phyloP scores from a whole-genome alignment of 2,888 invertebrate genomes.

The Latrodectus elegans region DNA sequence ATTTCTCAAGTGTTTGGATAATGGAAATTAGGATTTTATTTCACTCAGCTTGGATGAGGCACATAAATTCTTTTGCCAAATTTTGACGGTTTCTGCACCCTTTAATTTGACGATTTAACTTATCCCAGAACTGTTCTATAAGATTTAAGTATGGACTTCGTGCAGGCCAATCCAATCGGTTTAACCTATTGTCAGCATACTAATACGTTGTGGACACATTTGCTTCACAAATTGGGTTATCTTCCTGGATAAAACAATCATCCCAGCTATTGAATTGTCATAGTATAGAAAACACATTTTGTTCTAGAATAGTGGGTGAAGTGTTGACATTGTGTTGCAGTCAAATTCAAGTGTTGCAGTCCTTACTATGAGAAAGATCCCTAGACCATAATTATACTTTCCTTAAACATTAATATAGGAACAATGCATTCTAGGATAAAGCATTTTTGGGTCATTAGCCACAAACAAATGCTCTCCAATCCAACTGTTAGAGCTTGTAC shows the following conservation, averaged over 20 bases:
- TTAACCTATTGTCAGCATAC: background rate
- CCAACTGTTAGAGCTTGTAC: no score
- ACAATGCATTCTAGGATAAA: no score
- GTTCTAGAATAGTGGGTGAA: no score
- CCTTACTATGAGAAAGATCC: no score
- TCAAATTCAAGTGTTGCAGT: no score
- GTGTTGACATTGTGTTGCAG: no score
- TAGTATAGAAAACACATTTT: no score
- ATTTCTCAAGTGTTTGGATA: no score
- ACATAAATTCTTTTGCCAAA: background rate
- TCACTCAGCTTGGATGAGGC: background rate
- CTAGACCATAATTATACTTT: no score
- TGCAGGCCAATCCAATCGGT: background rate
- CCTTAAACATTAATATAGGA: no score
- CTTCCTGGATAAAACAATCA: background rate
- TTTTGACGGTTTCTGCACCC: background rate
- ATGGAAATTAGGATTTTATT: background rate
- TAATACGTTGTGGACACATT: background rate
- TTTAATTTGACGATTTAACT: background rate
- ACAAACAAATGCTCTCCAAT: no score
- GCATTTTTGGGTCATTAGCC: no score
- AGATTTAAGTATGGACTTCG: background rate
- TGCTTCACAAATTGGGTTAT: background rate
- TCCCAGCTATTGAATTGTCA: background rate
- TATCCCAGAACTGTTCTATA: background rate